Percentiles rank a stretch among this genome's conserved stretches.
phyloP scores from a whole-genome alignment of 2,888 invertebrate genomes.

The Caenorhabditis japonica region DNA sequence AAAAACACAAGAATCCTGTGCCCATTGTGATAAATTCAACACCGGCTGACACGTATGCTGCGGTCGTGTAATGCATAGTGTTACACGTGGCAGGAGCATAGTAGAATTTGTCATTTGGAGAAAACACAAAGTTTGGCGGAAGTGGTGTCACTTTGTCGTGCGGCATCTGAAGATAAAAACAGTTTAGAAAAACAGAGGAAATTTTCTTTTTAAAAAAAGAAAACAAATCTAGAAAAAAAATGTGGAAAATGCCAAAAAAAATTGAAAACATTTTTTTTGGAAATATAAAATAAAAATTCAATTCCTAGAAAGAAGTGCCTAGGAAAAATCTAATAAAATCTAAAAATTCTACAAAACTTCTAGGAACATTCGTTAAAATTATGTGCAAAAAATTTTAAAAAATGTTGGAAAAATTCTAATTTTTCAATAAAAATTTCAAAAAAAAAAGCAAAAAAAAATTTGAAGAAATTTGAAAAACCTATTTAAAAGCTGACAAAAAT shows the following conservation, averaged over 20 bases:
- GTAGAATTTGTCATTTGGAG: constrained; percentile 71
- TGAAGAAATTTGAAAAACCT: too few species aligned
- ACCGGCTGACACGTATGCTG: constrained; percentile 51
- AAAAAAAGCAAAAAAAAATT: too few species aligned
- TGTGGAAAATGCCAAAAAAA: background rate
- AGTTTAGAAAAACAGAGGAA: background rate
- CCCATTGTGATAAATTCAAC: constrained; percentile 53
- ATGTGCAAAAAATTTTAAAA: too few species aligned
- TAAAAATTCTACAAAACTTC: too few species aligned
- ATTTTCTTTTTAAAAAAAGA: background rate
- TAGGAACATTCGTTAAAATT: too few species aligned
- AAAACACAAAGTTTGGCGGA: constrained; percentile 66
- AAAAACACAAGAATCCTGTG: constrained; percentile 53
- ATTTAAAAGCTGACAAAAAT: too few species aligned
- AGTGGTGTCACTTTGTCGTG: constrained; percentile 36
- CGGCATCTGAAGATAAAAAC: constrained; percentile 2
- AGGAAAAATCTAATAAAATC: background rate
- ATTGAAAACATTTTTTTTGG: background rate
- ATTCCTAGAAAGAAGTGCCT: constrained; percentile 10
- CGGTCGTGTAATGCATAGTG: constrained; percentile 71
- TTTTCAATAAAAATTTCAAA: too few species aligned
- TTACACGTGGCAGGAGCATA: constrained; percentile 73
- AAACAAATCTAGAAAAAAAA: background rate
- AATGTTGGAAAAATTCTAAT: too few species aligned
- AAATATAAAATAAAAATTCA: background rate